Evolutionary conservation across 2,888 invertebrate species (phyloP), one percentile per base, ranked within the genome.

Genomic region (Drosophila birchii): DNA sequence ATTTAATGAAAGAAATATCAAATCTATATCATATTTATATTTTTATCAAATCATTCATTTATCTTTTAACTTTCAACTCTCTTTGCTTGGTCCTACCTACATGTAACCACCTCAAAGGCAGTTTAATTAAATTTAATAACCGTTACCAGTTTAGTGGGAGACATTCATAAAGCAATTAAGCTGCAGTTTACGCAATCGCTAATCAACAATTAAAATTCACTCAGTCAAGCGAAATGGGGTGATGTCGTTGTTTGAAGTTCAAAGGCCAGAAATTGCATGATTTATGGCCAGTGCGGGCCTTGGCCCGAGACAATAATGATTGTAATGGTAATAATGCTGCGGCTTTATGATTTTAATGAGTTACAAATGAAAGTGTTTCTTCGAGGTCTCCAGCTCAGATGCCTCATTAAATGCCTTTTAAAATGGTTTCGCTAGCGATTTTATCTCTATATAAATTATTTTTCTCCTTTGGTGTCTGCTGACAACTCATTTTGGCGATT

Each of bases 321-420:
- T 58, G 29, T 53, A 47, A 68, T 54, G 51, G 59, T 44, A 62
- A 73, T 69, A 69, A 73, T 70, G 69, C 71, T 51, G 72, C 63
- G 73, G 67, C 82, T 84, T 84, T 84, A 81, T 84, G 74, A 76
- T 73, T 84, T 81, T 79, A 88, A 84, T 88, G 89, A 88, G 85
- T 70, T 73, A 51, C 80, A 81, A 85, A 85, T 44, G 86, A 88
- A 88, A 88, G 84, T 85, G 75, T 73, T 79, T 64, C 56, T 29
- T 43, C 29, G 39, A 34, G 16, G 69, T 38, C 45, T n/a, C n/a
- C 39, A 14, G 14, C 63, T 14, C 5, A 16, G 26, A 7, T 18
- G 44, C 44, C 38, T 39, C 51, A 53, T 69, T 58, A 69, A 58
- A 56, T 49, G 66, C 9, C 41, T 43, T 49, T 64, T 36, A 47